Evolutionary conservation across 2,797 vertebrate species (phyloP).

Genomic region (Sebastes jordani): DNA sequence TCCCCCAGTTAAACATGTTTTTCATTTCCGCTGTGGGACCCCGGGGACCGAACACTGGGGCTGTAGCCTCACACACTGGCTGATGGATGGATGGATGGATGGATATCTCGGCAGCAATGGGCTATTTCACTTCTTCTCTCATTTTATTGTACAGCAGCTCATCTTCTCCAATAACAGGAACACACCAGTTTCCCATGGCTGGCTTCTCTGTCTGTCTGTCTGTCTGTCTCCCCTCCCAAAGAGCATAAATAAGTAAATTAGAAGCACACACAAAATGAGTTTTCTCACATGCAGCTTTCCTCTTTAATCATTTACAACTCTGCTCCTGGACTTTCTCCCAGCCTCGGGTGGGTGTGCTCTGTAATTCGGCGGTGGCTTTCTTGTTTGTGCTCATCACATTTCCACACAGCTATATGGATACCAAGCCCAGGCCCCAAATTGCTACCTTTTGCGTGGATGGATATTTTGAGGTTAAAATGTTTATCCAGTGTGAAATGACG

Average conservation of each 20-base stretch:
- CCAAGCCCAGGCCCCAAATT: constrained; percentile 54
- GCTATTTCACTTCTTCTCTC: constrained; percentile 29
- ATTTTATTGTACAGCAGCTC: constrained; percentile 33
- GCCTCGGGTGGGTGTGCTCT: constrained; percentile 44
- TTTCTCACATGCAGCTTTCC: constrained; percentile 42
- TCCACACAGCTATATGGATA: constrained; percentile 48
- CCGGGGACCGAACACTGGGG: constrained; percentile 47
- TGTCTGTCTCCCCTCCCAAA: not conserved
- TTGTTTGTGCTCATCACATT: constrained; percentile 69
- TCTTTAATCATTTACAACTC: constrained; percentile 67
- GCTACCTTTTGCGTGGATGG: constrained; percentile 41
- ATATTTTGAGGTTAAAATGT: constrained; percentile 61
- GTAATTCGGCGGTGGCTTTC: constrained; percentile 61
- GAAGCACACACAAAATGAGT: constrained; percentile 37
- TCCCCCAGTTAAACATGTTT: constrained; percentile 74
- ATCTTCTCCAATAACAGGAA: constrained; percentile 22
- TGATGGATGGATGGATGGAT: constrained; percentile 43
- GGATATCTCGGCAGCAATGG: constrained; percentile 39
- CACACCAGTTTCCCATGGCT: not conserved
- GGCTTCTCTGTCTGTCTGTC: not conserved
- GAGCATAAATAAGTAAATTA: constrained; percentile 43
- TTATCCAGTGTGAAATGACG: constrained; percentile 42
- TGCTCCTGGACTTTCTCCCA: constrained; percentile 39
- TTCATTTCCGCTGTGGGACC: constrained; percentile 74
- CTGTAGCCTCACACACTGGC: constrained; percentile 39